phyloP scores from a whole-genome alignment of 2,113 vertebrate genomes.

The Equus quagga region DNA sequence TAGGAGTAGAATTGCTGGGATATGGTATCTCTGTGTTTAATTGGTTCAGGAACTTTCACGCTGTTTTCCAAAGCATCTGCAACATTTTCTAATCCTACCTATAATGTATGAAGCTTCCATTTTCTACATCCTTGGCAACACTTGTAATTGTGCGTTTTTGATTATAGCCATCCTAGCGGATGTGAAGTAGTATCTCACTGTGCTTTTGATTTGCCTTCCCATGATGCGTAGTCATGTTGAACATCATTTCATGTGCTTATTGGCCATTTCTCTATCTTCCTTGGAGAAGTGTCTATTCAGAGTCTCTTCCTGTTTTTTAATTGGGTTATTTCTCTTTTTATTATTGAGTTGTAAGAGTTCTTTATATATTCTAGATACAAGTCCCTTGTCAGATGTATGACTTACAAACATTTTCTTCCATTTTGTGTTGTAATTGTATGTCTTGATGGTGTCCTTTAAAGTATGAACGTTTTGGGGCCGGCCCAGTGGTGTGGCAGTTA shows the following conservation, averaged over 20 bases:
- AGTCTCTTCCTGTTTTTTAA: neutral
- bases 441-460: neutral
- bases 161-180: neutral
- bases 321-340: neutral
- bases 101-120: neutral
- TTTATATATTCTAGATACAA: neutral
- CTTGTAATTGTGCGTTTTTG: neutral
- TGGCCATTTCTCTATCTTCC: neutral
- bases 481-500: too few relatives aligned
- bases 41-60: neutral
- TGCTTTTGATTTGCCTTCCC: neutral
- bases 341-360: neutral
- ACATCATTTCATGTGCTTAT: neutral
- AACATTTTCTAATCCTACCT: neutral
- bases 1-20: neutral
- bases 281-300: neutral
- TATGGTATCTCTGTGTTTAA: neutral
- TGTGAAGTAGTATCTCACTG: neutral
- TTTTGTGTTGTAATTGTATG: neutral
- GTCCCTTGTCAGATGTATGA: neutral
- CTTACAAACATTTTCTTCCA: neutral
- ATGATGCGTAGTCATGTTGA: neutral
- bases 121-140: neutral
- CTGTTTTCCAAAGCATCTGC: neutral
- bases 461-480: neutral